Conservation (phyloP, 2,113 vertebrate species). For the Saguinus imperator region DNA sequence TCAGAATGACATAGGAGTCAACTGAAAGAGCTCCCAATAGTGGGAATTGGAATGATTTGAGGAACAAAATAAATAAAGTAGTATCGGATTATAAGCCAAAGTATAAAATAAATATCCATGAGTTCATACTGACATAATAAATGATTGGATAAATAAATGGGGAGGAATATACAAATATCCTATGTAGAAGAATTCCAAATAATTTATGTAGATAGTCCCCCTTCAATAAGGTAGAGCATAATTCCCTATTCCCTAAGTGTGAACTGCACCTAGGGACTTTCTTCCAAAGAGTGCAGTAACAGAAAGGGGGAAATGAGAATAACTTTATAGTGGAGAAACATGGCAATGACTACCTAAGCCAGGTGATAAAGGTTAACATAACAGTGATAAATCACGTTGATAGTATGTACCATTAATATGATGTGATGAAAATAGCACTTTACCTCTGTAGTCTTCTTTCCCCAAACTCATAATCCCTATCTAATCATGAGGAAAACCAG, state of each 20-base stretch:
- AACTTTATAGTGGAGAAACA: neutral
- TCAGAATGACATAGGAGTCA: neutral
- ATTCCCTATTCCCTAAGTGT: neutral
- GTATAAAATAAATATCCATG: neutral
- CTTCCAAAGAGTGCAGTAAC: neutral
- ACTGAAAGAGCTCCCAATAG: neutral
- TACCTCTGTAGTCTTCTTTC: neutral
- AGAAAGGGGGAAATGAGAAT: neutral
- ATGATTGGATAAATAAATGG: neutral
- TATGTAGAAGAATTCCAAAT: neutral
- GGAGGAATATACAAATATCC: neutral
- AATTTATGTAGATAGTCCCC: neutral
- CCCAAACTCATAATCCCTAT: neutral
- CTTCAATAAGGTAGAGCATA: neutral
- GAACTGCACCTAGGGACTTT: neutral
- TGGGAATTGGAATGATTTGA: neutral
- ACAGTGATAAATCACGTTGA: neutral
- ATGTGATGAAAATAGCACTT: neutral
- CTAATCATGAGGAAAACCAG: neutral
- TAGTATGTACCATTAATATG: neutral
- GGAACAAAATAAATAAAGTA: neutral
- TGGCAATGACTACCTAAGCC: neutral
- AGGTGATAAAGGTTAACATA: neutral
- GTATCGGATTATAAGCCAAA: neutral
- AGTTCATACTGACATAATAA: neutral